Evolutionary conservation across 2,113 vertebrate genomes (phyloP).

Genomic region (Myrmecophaga tridactyla): DNA sequence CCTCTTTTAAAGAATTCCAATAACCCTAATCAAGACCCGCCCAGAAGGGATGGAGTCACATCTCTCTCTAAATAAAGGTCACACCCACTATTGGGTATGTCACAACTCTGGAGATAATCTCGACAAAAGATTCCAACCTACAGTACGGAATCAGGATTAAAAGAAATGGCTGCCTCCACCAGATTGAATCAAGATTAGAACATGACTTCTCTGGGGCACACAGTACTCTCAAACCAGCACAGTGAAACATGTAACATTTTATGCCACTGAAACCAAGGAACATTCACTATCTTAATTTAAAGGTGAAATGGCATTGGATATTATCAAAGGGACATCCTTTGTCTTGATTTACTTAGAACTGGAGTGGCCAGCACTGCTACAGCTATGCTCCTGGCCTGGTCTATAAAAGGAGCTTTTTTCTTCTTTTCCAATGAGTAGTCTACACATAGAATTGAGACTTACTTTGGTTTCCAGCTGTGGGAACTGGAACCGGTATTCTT

Average conservation of each 20-base stretch:
- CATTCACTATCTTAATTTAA: not conserved
- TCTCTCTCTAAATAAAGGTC: too few relatives aligned
- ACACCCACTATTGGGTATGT: too few relatives aligned
- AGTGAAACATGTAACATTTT: not conserved
- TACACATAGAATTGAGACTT: not conserved
- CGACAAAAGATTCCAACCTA: too few relatives aligned
- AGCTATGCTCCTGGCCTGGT: not conserved
- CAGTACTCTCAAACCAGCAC: too few relatives aligned
- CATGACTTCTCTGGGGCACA: too few relatives aligned
- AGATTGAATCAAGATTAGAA: too few relatives aligned
- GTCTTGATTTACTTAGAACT: not conserved
- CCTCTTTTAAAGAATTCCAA: too few relatives aligned
- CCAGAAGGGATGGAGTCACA: too few relatives aligned
- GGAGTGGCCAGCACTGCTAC: not conserved
- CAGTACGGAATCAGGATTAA: too few relatives aligned
- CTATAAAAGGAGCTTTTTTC: not conserved
- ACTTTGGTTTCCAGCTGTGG: not conserved
- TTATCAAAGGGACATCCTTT: not conserved
- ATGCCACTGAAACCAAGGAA: not conserved
- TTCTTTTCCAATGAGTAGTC: not conserved
- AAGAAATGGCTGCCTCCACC: too few relatives aligned
- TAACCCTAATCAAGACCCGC: too few relatives aligned
- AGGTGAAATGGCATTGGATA: not conserved
- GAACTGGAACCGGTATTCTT: not conserved
- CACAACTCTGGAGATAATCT: too few relatives aligned